Evolutionary conservation across 1,140 invertebrate species (phyloP).

Genomic region (Mya arenaria): DNA sequence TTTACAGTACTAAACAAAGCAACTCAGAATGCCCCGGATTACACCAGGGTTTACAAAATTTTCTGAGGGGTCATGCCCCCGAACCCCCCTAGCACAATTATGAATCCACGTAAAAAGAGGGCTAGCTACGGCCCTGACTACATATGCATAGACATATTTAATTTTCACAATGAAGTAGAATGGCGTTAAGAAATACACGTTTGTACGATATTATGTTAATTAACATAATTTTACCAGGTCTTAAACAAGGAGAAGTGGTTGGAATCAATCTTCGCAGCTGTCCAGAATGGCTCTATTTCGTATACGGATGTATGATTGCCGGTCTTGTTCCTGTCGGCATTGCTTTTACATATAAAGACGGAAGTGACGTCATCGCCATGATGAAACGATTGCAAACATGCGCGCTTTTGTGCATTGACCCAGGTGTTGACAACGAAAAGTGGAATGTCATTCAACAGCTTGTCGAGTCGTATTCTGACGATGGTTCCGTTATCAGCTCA

Average conservation of each 20-base stretch:
- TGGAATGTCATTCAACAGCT: not conserved
- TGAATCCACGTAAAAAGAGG: no score
- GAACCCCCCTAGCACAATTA: no score
- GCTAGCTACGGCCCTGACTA: no score
- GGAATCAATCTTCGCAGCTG: slow-evolving; percentile 1
- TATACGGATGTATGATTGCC: slow-evolving; percentile 4
- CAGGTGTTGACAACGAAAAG: not conserved
- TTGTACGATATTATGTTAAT: no score
- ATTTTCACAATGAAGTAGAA: no score
- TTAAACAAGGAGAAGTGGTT: slow-evolving; percentile 1
- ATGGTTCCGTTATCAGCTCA: not conserved
- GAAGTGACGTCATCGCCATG: not conserved
- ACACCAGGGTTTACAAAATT: no score
- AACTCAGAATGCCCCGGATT: no score
- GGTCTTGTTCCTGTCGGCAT: not conserved
- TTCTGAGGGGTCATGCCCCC: no score
- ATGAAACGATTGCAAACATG: slow-evolving; percentile 7
- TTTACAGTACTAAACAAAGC: no score
- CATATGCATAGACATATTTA: no score
- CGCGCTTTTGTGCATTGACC: not conserved
- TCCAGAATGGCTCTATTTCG: slow-evolving; percentile 14
- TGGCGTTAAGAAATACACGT: no score
- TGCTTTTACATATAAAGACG: not conserved
- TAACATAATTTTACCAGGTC: no score
- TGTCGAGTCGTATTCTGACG: not conserved